Percentiles rank a stretch among this genome's conserved stretches.
Evolutionary conservation across 2,113 vertebrate genomes (phyloP).

Genomic region (Oxygymnocypris stewartii): DNA sequence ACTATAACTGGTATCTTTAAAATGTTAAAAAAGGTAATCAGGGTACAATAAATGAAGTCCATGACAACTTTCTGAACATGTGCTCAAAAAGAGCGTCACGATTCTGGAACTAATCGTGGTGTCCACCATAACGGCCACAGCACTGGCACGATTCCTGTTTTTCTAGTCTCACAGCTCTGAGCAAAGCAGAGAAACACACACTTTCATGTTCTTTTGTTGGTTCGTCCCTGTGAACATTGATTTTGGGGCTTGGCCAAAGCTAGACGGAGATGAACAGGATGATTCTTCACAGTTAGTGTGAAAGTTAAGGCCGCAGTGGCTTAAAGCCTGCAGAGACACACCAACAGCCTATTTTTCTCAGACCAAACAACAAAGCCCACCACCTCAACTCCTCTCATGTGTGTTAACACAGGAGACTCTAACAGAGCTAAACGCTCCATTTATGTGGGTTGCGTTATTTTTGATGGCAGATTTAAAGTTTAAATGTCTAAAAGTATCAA

Average conservation of each 20-base stretch:
- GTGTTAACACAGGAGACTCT: background rate
- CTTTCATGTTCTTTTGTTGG: conserved; percentile 48
- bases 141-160: conserved; percentile 26
- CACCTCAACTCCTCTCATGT: background rate
- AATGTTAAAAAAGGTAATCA: background rate
- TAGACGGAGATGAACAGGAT: conserved; percentile 41
- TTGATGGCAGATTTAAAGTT: background rate
- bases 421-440: background rate
- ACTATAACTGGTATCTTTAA: background rate
- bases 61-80: background rate
- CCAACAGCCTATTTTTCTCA: background rate
- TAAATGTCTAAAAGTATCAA: background rate
- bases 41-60: background rate
- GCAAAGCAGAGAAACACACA: conserved; percentile 50
- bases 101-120: background rate
- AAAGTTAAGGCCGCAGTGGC: conserved; percentile 12
- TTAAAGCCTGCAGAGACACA: background rate
- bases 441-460: background rate
- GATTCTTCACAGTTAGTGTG: conserved; percentile 1
- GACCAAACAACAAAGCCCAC: conserved; percentile 10
- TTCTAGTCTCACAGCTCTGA: conserved; percentile 37
- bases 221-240: conserved; percentile 51
- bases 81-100: background rate
- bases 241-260: conserved; percentile 45
- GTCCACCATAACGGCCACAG: conserved; percentile 7